A percentile compares a stretch with the other conserved stretches of the same genome.
phyloP scores from a whole-genome alignment of 2,797 vertebrate species.

The Propithecus deckenii region DNA sequence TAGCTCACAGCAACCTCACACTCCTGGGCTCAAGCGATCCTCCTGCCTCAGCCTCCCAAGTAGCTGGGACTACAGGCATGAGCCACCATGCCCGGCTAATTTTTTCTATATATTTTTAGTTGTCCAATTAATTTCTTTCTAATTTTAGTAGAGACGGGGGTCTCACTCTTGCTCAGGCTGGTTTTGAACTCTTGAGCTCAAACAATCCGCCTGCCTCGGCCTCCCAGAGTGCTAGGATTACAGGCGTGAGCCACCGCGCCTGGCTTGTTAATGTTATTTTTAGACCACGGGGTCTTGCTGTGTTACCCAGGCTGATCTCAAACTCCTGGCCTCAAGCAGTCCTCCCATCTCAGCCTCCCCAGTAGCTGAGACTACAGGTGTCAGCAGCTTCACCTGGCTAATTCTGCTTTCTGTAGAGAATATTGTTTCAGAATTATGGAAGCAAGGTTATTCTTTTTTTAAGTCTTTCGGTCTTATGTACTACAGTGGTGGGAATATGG shows the following conservation, averaged over 20 bases:
- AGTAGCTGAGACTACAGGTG: too few relatives aligned
- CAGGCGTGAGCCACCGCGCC: too few relatives aligned
- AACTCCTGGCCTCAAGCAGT: not conserved
- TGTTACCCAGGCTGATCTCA: not conserved
- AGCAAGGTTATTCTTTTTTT: not conserved
- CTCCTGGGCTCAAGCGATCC: too few relatives aligned
- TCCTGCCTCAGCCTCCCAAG: too few relatives aligned
- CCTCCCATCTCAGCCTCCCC: not conserved
- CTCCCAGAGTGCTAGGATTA: too few relatives aligned
- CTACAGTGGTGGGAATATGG: not conserved
- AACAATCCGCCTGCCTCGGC: not conserved
- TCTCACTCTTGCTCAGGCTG: not conserved
- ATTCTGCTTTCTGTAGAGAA: not conserved
- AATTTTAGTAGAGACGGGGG: not conserved
- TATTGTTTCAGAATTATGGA: slow-evolving; percentile 20
- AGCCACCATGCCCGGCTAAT: too few relatives aligned
- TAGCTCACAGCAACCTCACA: too few relatives aligned
- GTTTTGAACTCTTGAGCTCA: not conserved
- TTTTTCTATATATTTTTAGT: too few relatives aligned
- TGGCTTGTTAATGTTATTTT: not conserved
- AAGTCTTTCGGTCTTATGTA: slow-evolving; percentile 5
- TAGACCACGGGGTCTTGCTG: not conserved
- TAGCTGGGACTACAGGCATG: too few relatives aligned
- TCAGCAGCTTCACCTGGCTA: too few relatives aligned
- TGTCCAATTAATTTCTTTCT: too few relatives aligned